Evolutionary conservation across 2,113 vertebrate species (phyloP).

Genomic region (Pteronura brasiliensis): DNA sequence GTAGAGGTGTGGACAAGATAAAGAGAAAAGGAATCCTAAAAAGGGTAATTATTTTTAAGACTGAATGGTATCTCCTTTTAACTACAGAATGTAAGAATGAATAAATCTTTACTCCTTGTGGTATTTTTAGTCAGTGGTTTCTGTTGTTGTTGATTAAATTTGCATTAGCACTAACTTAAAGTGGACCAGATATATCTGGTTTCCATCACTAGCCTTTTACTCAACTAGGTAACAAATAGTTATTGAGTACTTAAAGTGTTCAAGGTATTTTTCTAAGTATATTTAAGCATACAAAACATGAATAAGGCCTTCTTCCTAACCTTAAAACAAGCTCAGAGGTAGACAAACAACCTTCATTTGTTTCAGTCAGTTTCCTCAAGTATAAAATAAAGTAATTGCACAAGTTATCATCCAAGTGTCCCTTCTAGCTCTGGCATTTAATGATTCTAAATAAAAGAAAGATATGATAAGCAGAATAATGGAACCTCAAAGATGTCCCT

Average conservation of each 20-base stretch:
- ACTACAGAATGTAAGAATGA: background rate
- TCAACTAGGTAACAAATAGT: slow-evolving; percentile 1
- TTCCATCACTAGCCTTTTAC: background rate
- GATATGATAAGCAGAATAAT: background rate
- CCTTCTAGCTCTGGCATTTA: background rate
- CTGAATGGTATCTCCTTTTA: background rate
- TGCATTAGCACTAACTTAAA: background rate
- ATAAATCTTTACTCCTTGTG: background rate
- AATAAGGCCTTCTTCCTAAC: background rate
- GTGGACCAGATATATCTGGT: background rate
- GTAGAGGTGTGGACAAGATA: background rate
- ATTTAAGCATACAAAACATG: background rate
- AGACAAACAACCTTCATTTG: background rate
- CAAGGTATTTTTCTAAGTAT: background rate
- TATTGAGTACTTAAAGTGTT: background rate
- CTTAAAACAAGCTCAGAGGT: background rate
- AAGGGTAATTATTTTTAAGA: background rate
- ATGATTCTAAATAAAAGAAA: slow-evolving; percentile 6
- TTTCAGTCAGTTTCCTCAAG: background rate
- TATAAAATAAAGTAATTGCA: background rate
- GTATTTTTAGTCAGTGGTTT: background rate
- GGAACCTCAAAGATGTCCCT: background rate
- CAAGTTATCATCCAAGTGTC: background rate
- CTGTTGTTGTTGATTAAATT: background rate
- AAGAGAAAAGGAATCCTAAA: background rate